Evolutionary conservation across 2,888 invertebrate genomes (phyloP).

Genomic region (Oasisia sp.): DNA sequence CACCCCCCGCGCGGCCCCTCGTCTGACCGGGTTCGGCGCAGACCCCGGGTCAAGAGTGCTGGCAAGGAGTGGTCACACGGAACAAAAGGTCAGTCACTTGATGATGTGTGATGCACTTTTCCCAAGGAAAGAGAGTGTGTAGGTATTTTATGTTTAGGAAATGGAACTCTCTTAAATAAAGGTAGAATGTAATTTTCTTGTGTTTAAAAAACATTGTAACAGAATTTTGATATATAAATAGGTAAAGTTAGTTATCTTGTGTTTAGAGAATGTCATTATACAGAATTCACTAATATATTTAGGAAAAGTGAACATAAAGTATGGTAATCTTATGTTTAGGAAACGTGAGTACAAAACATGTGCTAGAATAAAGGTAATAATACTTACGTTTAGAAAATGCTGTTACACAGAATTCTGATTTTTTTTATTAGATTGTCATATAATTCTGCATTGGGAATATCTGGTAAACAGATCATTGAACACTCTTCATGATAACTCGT

Average conservation of each 20-base stretch:
- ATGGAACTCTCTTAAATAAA: no score
- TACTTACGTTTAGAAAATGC: background rate
- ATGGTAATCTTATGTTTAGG: background rate
- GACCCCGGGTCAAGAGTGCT: constrained; percentile 54
- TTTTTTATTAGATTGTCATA: no score
- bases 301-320: no score
- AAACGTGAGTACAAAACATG: no score
- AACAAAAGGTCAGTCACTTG: background rate
- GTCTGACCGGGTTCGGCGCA: constrained; percentile 52
- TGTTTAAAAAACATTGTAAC: background rate
- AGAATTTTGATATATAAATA: no score
- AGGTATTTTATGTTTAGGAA: no score
- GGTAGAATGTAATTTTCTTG: background rate
- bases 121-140: no score
- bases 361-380: no score
- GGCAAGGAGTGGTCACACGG: constrained; percentile 34
- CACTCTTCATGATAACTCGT: no score
- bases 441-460: background rate
- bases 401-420: no score
- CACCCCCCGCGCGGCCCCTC: constrained; percentile 62
- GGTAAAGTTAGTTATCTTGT: background rate
- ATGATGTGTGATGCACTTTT: background rate
- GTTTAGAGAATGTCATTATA: background rate
- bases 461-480: no score
- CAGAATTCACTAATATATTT: no score